phyloP scores from a whole-genome alignment of 2,113 vertebrate species.

The Cheilinus undulatus region DNA sequence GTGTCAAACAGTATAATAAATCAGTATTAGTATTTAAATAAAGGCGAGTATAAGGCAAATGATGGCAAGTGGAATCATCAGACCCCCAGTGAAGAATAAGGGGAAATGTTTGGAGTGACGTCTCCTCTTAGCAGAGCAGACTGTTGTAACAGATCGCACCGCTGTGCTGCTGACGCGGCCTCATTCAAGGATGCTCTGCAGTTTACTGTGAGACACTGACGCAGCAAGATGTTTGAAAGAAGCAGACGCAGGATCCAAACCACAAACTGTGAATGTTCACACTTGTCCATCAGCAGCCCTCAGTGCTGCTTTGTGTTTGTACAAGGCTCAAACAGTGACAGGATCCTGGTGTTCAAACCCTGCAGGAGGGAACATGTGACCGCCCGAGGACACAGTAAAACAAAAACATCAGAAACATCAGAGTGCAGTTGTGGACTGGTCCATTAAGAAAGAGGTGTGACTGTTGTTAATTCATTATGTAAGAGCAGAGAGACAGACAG shows the following conservation, averaged over 20 bases:
- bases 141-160: conserved; percentile 8
- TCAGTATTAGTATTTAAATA: no score
- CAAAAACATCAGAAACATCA: not conserved
- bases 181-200: conserved; percentile 5
- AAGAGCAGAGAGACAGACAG: conserved; percentile 24
- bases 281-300: not conserved
- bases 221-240: conserved; percentile 2
- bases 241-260: not conserved
- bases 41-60: no score
- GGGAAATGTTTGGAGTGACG: not conserved
- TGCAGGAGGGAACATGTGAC: not conserved
- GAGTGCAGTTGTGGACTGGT: not conserved
- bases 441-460: not conserved
- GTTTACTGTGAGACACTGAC: conserved; percentile 8
- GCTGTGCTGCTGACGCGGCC: conserved; percentile 11
- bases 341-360: not conserved
- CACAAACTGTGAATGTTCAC: not conserved
- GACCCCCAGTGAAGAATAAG: not conserved
- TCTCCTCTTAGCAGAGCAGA: conserved; percentile 4
- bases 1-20: no score
- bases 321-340: not conserved
- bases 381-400: not conserved
- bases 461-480: conserved; percentile 62
- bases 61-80: no score
- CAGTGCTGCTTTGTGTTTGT: not conserved